phyloP scores from a whole-genome alignment of 2,888 invertebrate genomes.

The Brachyopa scutellaris region DNA sequence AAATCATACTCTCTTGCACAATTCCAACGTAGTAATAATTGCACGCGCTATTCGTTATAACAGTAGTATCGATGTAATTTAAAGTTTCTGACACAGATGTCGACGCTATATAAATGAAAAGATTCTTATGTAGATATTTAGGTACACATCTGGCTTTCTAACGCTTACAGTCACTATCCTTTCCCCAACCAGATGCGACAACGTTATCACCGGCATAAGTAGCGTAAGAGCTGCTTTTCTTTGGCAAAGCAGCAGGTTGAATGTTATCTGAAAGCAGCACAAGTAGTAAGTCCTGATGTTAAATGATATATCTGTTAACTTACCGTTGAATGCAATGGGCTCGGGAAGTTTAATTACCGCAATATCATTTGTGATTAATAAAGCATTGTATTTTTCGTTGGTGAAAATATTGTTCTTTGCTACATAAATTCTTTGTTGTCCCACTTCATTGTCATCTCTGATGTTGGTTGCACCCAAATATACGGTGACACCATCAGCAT shows the following conservation, averaged over 20 bases:
- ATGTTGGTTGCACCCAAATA: slow-evolving; percentile 74
- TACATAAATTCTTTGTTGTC: slow-evolving; percentile 57
- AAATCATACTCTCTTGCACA: slow-evolving; percentile 51
- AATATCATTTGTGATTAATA: slow-evolving; percentile 48
- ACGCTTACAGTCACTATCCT: slow-evolving; percentile 32
- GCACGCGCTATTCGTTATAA: slow-evolving; percentile 19
- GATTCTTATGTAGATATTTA: background rate
- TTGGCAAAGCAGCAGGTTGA: slow-evolving; percentile 28
- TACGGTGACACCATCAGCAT: slow-evolving; percentile 69
- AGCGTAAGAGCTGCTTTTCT: no score
- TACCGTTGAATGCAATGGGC: slow-evolving; percentile 79
- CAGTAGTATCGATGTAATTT: slow-evolving; percentile 14
- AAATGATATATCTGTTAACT: background rate
- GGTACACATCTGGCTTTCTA: no score
- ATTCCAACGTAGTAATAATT: slow-evolving; percentile 35
- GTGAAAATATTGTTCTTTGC: background rate
- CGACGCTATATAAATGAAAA: slow-evolving; percentile 11
- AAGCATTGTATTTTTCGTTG: slow-evolving; percentile 31
- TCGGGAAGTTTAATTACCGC: slow-evolving; percentile 66
- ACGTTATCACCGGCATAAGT: background rate
- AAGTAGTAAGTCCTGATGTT: slow-evolving; percentile 13
- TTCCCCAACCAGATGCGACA: slow-evolving; percentile 67
- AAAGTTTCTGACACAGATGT: slow-evolving; percentile 33
- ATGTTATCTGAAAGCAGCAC: slow-evolving; percentile 38
- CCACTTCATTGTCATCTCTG: slow-evolving; percentile 62